These are phyloP conservation scores for Isoperla grammatica DNA, from an alignment of 2,888 invertebrate species.

Conservation along the genomic window DNA sequence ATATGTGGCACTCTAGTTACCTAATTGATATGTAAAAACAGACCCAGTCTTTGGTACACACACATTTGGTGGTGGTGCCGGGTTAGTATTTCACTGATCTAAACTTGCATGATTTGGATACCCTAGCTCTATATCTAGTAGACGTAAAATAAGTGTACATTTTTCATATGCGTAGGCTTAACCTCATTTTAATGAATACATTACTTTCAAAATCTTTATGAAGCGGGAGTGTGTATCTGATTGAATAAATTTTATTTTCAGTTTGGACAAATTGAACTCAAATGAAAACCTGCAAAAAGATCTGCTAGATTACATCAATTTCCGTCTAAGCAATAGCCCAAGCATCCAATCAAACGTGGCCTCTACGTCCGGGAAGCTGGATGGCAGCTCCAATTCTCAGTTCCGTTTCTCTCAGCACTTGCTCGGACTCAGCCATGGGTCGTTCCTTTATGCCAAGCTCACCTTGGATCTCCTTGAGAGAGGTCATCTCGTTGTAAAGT, in stretches of 20 bases:
- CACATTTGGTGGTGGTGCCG: too few relatives aligned
- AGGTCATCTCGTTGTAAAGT: conserved; percentile 89
- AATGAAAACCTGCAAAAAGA: conserved; percentile 80
- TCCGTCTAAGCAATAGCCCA: conserved; percentile 71
- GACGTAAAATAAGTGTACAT: too few relatives aligned
- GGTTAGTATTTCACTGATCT: too few relatives aligned
- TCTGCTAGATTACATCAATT: conserved; percentile 78
- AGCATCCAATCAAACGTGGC: conserved; percentile 78
- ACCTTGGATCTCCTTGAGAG: conserved; percentile 87
- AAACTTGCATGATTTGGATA: too few relatives aligned
- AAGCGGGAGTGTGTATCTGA: neutral
- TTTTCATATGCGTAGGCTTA: too few relatives aligned
- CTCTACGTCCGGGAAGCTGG: conserved; percentile 58
- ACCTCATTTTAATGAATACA: too few relatives aligned
- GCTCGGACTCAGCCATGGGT: conserved; percentile 76
- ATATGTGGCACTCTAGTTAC: too few relatives aligned
- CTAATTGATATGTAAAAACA: too few relatives aligned
- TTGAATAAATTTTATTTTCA: too few relatives aligned
- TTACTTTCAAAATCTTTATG: neutral
- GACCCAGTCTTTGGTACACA: too few relatives aligned
- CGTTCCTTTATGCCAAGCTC: conserved; percentile 86
- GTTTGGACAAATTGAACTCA: conserved; percentile 59
- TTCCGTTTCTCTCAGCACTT: conserved; percentile 82
- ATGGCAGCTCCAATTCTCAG: conserved; percentile 55
- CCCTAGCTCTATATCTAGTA: too few relatives aligned